A percentile compares a stretch with the other conserved stretches of the same genome.
Conservation (phyloP, 2,113 vertebrate genomes). For the Otus sunia region DNA sequence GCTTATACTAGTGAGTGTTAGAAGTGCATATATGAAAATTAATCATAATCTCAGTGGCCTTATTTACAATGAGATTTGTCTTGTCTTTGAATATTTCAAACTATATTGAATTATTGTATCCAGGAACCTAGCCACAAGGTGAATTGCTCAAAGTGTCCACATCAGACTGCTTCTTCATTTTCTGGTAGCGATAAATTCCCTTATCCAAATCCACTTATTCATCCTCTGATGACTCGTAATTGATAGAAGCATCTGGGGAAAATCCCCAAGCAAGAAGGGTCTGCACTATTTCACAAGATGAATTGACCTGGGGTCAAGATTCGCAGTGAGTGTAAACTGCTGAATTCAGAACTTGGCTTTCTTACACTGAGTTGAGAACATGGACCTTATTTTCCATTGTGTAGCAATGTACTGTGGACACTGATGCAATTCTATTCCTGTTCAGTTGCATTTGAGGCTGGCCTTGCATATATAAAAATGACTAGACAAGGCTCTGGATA, state of each 20-base stretch:
- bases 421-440: neutral
- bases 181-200: neutral
- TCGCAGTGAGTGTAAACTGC: neutral
- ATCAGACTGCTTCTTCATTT: neutral
- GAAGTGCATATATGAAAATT: neutral
- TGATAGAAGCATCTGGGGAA: neutral
- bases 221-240: neutral
- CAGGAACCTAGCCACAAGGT: neutral
- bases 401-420: neutral
- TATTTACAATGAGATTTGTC: neutral
- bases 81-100: neutral
- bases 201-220: neutral
- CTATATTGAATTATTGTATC: rapidly evolving
- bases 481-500: neutral
- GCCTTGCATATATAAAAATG: neutral
- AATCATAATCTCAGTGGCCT: neutral
- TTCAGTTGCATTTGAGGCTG: neutral
- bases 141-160: neutral
- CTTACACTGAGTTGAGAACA: neutral
- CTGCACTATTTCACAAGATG: neutral
- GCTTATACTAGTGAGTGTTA: neutral
- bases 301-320: neutral
- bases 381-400: neutral
- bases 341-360: neutral
- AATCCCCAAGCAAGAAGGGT: neutral